These are phyloP conservation scores for Sacculina carcini DNA, from an alignment of 2,888 invertebrate species.

Conservation along the genomic window DNA sequence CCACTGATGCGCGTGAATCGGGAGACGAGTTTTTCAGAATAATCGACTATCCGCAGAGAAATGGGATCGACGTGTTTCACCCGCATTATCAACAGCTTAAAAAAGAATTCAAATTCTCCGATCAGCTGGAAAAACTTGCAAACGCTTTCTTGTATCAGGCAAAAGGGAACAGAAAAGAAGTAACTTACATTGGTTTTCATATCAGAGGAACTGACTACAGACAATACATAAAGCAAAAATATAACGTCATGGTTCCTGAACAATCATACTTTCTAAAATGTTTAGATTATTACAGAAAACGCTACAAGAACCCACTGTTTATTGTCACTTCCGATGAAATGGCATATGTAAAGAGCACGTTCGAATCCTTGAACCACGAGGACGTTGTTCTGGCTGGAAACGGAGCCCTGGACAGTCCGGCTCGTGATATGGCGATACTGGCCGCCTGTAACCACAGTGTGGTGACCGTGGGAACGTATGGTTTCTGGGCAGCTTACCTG, in stretches of 20 bases:
- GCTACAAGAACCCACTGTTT: neutral
- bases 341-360: neutral
- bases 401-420: neutral
- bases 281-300: neutral
- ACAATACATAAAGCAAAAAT: neutral
- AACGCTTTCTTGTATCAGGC: neutral
- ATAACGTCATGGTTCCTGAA: neutral
- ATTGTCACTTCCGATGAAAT: neutral
- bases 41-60: neutral
- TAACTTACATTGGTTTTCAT: neutral
- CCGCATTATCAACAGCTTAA: neutral
- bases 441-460: conserved; percentile 2
- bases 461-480: neutral
- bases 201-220: neutral
- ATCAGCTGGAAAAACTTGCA: neutral
- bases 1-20: neutral
- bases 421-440: conserved; percentile 1
- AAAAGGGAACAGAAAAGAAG: neutral
- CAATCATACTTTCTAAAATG: neutral
- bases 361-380: neutral
- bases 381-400: neutral
- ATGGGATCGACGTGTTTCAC: neutral
- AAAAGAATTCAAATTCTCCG: neutral
- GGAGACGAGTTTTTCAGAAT: too few species aligned
- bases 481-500: conserved; percentile 4